phyloP scores from a whole-genome alignment of 64 coral and sea anemone species.

The Montipora capricornis region DNA sequence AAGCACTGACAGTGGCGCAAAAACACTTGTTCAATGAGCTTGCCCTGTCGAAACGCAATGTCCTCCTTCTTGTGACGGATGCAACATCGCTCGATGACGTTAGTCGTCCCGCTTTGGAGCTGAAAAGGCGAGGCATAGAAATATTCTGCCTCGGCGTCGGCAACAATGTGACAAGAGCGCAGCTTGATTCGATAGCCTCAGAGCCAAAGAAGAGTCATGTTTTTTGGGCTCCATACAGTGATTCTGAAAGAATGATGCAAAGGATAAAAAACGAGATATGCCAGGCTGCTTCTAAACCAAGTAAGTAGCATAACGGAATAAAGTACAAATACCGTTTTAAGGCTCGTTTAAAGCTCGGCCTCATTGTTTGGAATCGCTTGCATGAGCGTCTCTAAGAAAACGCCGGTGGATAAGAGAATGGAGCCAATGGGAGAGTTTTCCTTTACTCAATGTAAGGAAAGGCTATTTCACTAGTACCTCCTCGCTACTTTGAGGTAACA shows the following conservation, averaged over 20 bases:
- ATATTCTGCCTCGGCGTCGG: slow-evolving; percentile 67
- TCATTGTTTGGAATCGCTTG: too few relatives aligned
- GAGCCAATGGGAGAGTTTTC: too few relatives aligned
- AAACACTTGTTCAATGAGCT: slow-evolving; percentile 47
- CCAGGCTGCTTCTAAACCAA: slow-evolving; percentile 10
- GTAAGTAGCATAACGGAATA: background rate
- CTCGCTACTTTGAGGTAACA: too few relatives aligned
- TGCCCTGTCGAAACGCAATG: slow-evolving; percentile 56
- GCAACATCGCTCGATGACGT: slow-evolving; percentile 66
- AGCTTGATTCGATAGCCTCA: slow-evolving; percentile 65
- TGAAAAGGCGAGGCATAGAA: slow-evolving; percentile 60
- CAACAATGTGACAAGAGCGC: slow-evolving; percentile 12
- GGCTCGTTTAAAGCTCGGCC: too few relatives aligned
- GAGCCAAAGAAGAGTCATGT: slow-evolving; percentile 57
- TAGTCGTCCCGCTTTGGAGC: slow-evolving; percentile 41
- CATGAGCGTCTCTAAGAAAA: too few relatives aligned
- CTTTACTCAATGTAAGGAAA: too few relatives aligned
- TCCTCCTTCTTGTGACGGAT: slow-evolving; percentile 61
- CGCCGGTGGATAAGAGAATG: too few relatives aligned
- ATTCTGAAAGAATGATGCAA: slow-evolving; percentile 24
- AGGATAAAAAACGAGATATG: slow-evolving; percentile 52
- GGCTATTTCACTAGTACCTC: too few relatives aligned
- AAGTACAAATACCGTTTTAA: too few relatives aligned
- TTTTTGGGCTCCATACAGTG: slow-evolving; percentile 52
- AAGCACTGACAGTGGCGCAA: slow-evolving; percentile 55